Conservation (phyloP, 2,113 vertebrate species). For the Bubo blakistoni region DNA sequence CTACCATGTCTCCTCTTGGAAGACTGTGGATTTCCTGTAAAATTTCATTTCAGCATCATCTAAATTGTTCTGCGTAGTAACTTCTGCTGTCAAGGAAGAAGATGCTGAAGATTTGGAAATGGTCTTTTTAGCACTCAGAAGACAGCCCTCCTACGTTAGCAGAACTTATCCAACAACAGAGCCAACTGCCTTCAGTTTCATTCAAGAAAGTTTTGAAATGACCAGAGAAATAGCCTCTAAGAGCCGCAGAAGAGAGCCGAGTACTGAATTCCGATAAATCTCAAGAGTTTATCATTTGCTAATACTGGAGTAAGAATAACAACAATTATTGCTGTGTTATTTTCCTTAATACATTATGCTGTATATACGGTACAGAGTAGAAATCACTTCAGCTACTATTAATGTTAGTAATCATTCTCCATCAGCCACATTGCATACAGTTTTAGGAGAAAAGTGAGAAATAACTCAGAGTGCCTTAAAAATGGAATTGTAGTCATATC, state of each 20-base stretch:
- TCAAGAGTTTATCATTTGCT: not conserved
- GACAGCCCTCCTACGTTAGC: constrained; percentile 55
- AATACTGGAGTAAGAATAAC: constrained; percentile 2
- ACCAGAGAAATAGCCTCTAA: not conserved
- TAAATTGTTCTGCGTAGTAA: not conserved
- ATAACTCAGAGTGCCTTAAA: constrained; percentile 2
- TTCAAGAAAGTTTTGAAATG: constrained; percentile 48
- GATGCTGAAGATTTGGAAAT: constrained; percentile 41
- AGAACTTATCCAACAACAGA: constrained; percentile 24
- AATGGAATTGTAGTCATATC: not conserved
- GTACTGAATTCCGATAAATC: not conserved
- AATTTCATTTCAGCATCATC: not conserved
- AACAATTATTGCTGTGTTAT: not conserved
- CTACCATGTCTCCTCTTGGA: not conserved
- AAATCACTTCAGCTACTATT: constrained; percentile 2
- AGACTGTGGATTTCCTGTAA: not conserved
- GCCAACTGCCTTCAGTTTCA: constrained; percentile 61
- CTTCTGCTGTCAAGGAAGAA: constrained; percentile 51
- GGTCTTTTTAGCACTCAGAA: constrained; percentile 55
- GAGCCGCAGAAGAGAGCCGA: not conserved
- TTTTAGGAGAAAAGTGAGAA: constrained; percentile 5
- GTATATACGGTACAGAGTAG: not conserved
- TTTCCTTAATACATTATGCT: not conserved
- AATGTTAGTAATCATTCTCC: constrained; percentile 12
- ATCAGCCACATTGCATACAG: not conserved